Conservation (phyloP, 2,113 vertebrate genomes). For the Trinectes maculatus region DNA sequence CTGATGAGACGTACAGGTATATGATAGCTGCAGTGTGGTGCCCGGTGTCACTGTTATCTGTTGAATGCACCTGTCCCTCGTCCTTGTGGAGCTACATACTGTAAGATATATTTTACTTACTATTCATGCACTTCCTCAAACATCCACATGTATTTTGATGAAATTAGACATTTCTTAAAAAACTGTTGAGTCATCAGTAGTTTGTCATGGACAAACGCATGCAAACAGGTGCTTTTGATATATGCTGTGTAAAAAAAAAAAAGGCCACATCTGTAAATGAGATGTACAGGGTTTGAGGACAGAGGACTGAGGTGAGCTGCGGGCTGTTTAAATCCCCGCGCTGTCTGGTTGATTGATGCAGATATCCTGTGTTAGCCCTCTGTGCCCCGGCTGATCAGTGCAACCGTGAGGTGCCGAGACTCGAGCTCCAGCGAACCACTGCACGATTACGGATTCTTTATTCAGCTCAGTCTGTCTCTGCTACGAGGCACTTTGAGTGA, state of each 20-base stretch:
- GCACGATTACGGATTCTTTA: slow-evolving; percentile 3
- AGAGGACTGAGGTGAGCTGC: slow-evolving; percentile 46
- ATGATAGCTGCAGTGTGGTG: neutral
- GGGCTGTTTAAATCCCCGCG: slow-evolving; percentile 55
- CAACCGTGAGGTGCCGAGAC: slow-evolving; percentile 59
- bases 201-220: slow-evolving; percentile 3
- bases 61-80: neutral
- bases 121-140: neutral
- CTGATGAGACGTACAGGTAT: no score
- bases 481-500: neutral
- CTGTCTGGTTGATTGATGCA: slow-evolving; percentile 74
- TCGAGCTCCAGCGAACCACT: slow-evolving; percentile 10
- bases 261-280: slow-evolving; percentile 67
- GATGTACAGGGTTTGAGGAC: slow-evolving; percentile 46
- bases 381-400: slow-evolving; percentile 48
- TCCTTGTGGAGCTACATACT: neutral
- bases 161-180: slow-evolving; percentile 3
- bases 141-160: neutral
- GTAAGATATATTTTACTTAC: neutral
- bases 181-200: neutral
- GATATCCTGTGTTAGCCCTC: slow-evolving; percentile 60
- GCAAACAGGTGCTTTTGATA: slow-evolving; percentile 41
- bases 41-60: neutral
- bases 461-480: slow-evolving; percentile 4
- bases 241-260: neutral